Evolutionary conservation across 2,888 invertebrate genomes (phyloP).

Genomic region (Troides helena): DNA sequence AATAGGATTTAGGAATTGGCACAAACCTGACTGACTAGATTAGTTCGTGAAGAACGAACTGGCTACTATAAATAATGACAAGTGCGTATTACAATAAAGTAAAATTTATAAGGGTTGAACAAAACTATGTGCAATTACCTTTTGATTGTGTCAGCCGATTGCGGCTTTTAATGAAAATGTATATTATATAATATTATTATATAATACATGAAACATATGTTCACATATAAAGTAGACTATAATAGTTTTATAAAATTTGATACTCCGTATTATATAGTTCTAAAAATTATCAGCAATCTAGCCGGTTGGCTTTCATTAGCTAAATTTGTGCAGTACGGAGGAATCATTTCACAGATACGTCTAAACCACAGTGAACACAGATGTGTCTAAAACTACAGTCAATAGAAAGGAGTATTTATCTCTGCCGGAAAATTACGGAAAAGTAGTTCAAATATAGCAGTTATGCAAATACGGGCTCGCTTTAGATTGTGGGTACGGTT

Average conservation of each 20-base stretch:
- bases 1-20: slow-evolving; percentile 34
- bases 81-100: slow-evolving; percentile 21
- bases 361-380: neutral
- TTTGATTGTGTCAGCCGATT: slow-evolving; percentile 12
- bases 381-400: slow-evolving; percentile 10
- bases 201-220: neutral
- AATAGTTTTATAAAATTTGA: too few relatives aligned
- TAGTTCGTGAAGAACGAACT: slow-evolving; percentile 32
- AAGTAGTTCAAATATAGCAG: slow-evolving; percentile 39
- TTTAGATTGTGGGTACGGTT: slow-evolving; percentile 35
- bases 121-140: slow-evolving; percentile 27
- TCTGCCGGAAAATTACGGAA: slow-evolving; percentile 31
- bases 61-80: slow-evolving; percentile 38
- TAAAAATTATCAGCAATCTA: too few relatives aligned
- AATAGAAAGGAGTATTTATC: slow-evolving; percentile 26
- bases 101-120: slow-evolving; percentile 22
- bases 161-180: neutral
- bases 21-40: slow-evolving; percentile 32
- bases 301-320: too few relatives aligned
- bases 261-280: too few relatives aligned
- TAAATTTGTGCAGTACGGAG: too few relatives aligned
- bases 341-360: too few relatives aligned
- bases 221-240: neutral
- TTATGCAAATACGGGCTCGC: slow-evolving; percentile 44
- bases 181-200: neutral